Base-by-base conservation (phyloP, 2,797 vertebrate species). In the Fistularia tabacaria region DNA sequence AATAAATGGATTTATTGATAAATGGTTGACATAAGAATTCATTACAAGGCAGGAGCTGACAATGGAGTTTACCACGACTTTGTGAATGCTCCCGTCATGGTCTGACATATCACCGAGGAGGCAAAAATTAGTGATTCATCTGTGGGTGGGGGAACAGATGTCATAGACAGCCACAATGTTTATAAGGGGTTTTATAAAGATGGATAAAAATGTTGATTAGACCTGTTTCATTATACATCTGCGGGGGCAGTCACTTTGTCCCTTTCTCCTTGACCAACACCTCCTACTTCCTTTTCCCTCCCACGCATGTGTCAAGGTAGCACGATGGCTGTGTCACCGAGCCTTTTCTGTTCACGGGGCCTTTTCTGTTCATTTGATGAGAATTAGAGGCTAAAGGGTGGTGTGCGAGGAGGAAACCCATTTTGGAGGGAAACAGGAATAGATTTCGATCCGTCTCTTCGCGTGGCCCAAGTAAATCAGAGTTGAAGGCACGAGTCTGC, bases 131-230 rank as follows among this genome's bases (percentile, higher is more conserved):
- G 25, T 25, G 25, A 5, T 25, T 25, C 25, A 25, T 25, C 8
- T 64, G 69, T 71, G 72, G 73, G 79, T 15, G 54, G 64, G 64
- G 4, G 11, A 70, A 64, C 70, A 69, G 52, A 62, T 77, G 62
- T 73, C 58, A 74, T 54, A 6, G 64, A 55, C 71, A 52, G 54
- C 54, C 38, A 12, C 42, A 46, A 40, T 44, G 47, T 74, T 71
- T 65, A 54, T 58, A 57, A 46, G 43, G 11, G 14, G 64, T 48
- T 74, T 25, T 25, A 25, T 25, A 71, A 66, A 70, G 81, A 83
- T 74, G 62, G 73, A 71, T 78, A 69, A 77, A 75, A 67, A 77
- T 59, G 74, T 14, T 77, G 63, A 82, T 81, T 79, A 74, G 51
- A 77, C 66, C 60, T 14, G 13, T 71, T 39, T 52, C 46, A 54